Conservation (phyloP, 1,140 invertebrate genomes). For the Riptortus pedestris region DNA sequence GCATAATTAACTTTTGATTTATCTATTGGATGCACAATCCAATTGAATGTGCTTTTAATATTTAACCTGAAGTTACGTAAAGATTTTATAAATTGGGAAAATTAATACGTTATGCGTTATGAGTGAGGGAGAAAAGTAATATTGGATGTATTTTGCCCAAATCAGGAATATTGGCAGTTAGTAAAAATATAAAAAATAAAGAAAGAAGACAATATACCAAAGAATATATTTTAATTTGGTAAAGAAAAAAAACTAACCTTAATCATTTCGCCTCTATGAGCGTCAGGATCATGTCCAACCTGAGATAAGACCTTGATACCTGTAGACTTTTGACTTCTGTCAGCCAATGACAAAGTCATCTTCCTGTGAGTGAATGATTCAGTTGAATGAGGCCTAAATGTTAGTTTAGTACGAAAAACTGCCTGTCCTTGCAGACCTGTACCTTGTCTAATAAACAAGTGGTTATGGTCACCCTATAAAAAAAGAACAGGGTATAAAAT, state of each 20-base stretch:
- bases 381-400: conserved; percentile 94
- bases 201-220: too few species aligned
- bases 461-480: conserved; percentile 79
- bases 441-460: conserved; percentile 92
- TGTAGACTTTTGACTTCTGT: conserved; percentile 89
- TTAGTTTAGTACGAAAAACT: conserved; percentile 91
- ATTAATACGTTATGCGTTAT: too few species aligned
- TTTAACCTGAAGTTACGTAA: too few species aligned
- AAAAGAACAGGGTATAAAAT: conserved; percentile 15
- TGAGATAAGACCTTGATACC: conserved; percentile 94
- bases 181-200: too few species aligned
- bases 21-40: too few species aligned
- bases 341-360: conserved; percentile 94
- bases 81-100: too few species aligned
- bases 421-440: conserved; percentile 95
- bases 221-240: too few species aligned
- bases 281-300: conserved; percentile 88
- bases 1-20: too few species aligned
- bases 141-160: too few species aligned
- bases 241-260: conserved; percentile 47
- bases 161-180: too few species aligned
- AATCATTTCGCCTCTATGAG: conserved; percentile 77
- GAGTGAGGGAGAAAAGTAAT: too few species aligned
- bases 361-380: conserved; percentile 97
- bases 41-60: too few species aligned